phyloP scores from a whole-genome alignment of 1,140 invertebrate genomes.

The Watersipora subatra region DNA sequence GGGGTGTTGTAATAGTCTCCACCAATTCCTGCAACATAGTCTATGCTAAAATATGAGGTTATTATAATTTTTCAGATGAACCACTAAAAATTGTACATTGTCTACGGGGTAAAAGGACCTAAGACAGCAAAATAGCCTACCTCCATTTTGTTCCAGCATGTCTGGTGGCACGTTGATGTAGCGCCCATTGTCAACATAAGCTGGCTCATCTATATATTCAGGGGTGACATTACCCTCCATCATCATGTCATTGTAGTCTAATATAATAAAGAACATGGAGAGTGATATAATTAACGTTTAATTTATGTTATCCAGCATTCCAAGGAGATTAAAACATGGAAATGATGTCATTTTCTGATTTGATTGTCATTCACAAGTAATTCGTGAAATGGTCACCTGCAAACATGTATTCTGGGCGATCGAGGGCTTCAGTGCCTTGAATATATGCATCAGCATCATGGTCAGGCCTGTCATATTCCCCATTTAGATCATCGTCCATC shows the following conservation, averaged over 20 bases:
- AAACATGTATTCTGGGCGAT: constrained; percentile 31
- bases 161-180: background rate
- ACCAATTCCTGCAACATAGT: too few relatives aligned
- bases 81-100: too few relatives aligned
- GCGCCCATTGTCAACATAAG: background rate
- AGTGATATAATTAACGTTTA: too few relatives aligned
- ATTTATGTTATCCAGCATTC: too few relatives aligned
- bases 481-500: constrained; percentile 30
- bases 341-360: too few relatives aligned
- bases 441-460: constrained; percentile 31
- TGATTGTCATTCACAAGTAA: too few relatives aligned
- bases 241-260: background rate
- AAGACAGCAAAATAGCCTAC: too few relatives aligned
- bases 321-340: too few relatives aligned
- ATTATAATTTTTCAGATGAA: too few relatives aligned
- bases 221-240: background rate
- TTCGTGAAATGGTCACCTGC: constrained; percentile 17
- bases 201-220: background rate
- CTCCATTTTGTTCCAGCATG: background rate
- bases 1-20: background rate
- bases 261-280: too few relatives aligned
- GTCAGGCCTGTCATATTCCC: constrained; percentile 13
- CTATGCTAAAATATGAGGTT: too few relatives aligned
- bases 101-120: too few relatives aligned
- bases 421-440: constrained; percentile 34